These are phyloP conservation scores for Hypomecis punctinalis DNA, from an alignment of 2,888 invertebrate species.

Conservation along the genomic window DNA sequence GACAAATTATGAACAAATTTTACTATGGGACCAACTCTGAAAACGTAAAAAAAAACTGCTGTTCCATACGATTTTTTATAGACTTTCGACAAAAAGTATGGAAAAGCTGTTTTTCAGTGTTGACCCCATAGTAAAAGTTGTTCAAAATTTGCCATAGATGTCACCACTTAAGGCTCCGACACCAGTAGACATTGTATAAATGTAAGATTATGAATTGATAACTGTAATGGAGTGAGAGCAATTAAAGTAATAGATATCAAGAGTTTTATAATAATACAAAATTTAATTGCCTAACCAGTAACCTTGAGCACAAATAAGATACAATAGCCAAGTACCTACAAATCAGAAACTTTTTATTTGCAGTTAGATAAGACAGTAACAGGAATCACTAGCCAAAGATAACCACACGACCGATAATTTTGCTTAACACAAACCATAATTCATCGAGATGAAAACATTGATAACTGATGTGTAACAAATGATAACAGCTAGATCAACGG, in stretches of 20 bases:
- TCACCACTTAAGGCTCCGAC: no score
- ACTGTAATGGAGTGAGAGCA: no score
- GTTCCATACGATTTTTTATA: no score
- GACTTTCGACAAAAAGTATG: no score
- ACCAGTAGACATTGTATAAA: no score
- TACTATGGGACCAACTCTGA: no score
- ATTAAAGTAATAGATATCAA: neutral
- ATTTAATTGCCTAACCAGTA: conserved; percentile 3
- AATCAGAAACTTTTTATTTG: conserved; percentile 13
- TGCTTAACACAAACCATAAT: neutral
- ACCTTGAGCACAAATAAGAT: neutral
- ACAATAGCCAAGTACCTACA: neutral
- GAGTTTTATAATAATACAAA: neutral
- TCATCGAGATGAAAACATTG: conserved; percentile 8
- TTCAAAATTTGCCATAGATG: no score
- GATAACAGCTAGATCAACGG: neutral
- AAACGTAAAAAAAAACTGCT: no score
- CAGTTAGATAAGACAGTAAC: conserved; percentile 9
- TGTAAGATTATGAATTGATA: no score
- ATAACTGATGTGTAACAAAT: neutral
- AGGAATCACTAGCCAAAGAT: conserved; percentile 13
- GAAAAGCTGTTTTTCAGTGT: no score
- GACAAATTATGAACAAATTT: no score
- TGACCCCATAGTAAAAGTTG: no score
- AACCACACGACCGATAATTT: conserved; percentile 6